Percentiles rank a stretch among this genome's conserved stretches.
These are phyloP conservation scores for Rotaria socialis DNA, from an alignment of 2,888 invertebrate genomes.

Conservation along the genomic window DNA sequence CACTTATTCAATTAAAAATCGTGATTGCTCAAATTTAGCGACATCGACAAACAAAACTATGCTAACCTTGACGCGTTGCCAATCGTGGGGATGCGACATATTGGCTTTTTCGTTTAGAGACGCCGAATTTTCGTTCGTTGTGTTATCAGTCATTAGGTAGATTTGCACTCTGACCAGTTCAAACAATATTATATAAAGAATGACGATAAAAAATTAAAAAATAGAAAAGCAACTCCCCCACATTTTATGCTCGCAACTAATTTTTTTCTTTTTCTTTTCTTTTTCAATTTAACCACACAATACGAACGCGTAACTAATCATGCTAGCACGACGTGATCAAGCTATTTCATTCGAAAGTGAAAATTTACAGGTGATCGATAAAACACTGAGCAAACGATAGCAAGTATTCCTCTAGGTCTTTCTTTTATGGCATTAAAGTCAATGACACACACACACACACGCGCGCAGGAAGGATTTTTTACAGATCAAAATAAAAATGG, in stretches of 20 bases:
- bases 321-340: neutral
- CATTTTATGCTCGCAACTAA: neutral
- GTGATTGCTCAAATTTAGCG: too few species aligned
- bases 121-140: neutral
- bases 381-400: too few species aligned
- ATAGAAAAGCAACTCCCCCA: neutral
- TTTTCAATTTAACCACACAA: neutral
- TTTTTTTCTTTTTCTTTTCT: neutral
- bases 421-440: too few species aligned
- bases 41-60: too few species aligned
- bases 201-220: neutral
- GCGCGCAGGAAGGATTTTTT: too few species aligned
- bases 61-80: neutral
- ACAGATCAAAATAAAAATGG: too few species aligned
- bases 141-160: neutral
- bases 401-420: too few species aligned
- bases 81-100: neutral
- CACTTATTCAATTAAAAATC: too few species aligned
- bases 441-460: too few species aligned
- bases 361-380: too few species aligned
- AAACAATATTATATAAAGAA: neutral
- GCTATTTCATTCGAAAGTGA: neutral
- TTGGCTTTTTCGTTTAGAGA: neutral
- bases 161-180: neutral
- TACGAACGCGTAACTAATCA: neutral